These are phyloP conservation scores for Hylomyscus alleni DNA, from an alignment of 2,797 vertebrate genomes.

Conservation along the genomic window DNA sequence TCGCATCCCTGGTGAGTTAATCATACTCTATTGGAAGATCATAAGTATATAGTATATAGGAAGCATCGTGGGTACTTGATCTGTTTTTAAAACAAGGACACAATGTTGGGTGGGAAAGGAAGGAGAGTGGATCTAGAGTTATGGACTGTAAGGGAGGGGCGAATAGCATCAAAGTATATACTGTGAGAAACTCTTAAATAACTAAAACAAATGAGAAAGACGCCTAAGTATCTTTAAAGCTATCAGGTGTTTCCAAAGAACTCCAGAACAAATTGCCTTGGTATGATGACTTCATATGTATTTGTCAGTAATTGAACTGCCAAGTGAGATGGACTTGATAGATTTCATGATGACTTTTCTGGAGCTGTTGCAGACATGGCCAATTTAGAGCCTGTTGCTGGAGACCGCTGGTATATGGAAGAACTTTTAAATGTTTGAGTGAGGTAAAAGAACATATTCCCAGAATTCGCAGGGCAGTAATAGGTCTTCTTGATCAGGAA, in stretches of 20 bases:
- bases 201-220: not conserved
- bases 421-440: not conserved
- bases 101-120: not conserved
- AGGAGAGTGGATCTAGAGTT: not conserved
- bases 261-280: slow-evolving; percentile 44
- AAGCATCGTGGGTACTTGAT: not conserved
- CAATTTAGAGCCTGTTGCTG: not conserved
- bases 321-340: not conserved
- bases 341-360: not conserved
- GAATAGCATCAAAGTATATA: not conserved
- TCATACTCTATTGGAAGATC: not conserved
- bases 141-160: not conserved
- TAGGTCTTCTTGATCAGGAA: not conserved
- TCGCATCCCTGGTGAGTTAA: not conserved
- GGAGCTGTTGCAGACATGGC: not conserved
- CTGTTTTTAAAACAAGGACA: not conserved
- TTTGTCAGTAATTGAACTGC: not conserved
- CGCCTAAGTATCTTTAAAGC: not conserved
- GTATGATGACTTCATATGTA: not conserved
- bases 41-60: not conserved
- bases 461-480: not conserved
- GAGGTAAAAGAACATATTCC: not conserved
- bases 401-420: not conserved
- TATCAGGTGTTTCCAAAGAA: slow-evolving; percentile 56
- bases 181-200: not conserved